These are phyloP conservation scores for Brenthis ino DNA, from an alignment of 2,888 invertebrate genomes.

Conservation along the genomic window DNA sequence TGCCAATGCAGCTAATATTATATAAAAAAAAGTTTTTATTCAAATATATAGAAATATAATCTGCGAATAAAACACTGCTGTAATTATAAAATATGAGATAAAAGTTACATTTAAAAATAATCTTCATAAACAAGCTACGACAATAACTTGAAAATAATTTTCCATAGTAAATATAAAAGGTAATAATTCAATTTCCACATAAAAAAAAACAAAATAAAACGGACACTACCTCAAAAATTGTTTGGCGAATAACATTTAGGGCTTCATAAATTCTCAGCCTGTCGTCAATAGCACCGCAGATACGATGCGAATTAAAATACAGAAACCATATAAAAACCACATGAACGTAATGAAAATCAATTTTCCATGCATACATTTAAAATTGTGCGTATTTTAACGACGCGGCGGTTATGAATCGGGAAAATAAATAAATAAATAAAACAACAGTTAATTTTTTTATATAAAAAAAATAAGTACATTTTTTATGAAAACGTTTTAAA, in stretches of 20 bases:
- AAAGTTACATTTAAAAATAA: too few relatives aligned
- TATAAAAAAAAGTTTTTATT: too few relatives aligned
- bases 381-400: background rate
- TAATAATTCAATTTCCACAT: background rate
- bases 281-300: slow-evolving; percentile 19
- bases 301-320: slow-evolving; percentile 25
- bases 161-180: background rate
- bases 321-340: slow-evolving; percentile 15
- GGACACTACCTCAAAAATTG: background rate
- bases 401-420: background rate
- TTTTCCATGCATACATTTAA: slow-evolving; percentile 13
- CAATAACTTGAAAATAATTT: too few relatives aligned
- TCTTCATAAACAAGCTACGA: too few relatives aligned
- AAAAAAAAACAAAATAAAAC: slow-evolving; percentile 3
- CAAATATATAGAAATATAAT: too few relatives aligned
- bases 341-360: slow-evolving; percentile 24
- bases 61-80: too few relatives aligned
- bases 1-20: too few relatives aligned
- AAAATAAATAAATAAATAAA: background rate
- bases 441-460: background rate
- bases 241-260: slow-evolving; percentile 8
- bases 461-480: too few relatives aligned
- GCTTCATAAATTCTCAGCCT: slow-evolving; percentile 18
- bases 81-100: too few relatives aligned
- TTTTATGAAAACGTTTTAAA: too few relatives aligned